Evolutionary conservation across 1,140 invertebrate species (phyloP).

Genomic region (Meloidogyne floridensis): DNA sequence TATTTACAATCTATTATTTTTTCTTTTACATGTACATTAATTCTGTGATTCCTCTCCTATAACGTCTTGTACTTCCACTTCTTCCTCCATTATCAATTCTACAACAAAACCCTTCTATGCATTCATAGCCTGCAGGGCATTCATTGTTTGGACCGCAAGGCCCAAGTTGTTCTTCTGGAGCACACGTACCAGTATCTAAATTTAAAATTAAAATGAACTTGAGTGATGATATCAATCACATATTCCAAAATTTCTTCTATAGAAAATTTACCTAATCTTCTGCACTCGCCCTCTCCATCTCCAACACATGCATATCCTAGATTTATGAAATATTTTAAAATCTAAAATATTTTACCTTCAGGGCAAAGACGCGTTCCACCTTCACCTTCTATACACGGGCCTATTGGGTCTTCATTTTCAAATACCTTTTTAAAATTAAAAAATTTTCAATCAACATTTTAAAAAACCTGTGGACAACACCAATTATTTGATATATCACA

Average conservation of each 20-base stretch:
- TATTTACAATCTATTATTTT: too few species aligned
- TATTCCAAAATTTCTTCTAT: too few species aligned
- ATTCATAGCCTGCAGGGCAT: conserved; percentile 40
- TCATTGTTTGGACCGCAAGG: conserved; percentile 44
- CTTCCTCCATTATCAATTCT: conserved; percentile 1
- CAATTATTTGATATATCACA: conserved; percentile 55
- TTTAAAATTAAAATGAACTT: neutral
- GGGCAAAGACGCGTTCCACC: conserved; percentile 47
- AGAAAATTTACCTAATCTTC: neutral
- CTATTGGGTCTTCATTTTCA: conserved; percentile 48
- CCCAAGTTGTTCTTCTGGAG: conserved; percentile 39
- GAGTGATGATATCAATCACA: too few species aligned
- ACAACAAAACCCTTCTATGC: conserved; percentile 42
- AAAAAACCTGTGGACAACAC: conserved; percentile 52
- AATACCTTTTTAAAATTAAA: neutral
- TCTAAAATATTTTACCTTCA: conserved; percentile 31
- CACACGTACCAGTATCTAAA: conserved; percentile 45
- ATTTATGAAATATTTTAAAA: neutral
- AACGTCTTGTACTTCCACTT: neutral
- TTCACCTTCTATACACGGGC: conserved; percentile 48
- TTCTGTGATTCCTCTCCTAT: neutral
- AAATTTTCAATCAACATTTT: neutral
- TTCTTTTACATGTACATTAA: too few species aligned
- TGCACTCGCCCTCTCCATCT: conserved; percentile 41
- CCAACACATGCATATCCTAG: conserved; percentile 44